These are phyloP conservation scores for Mormoops blainvillei DNA, from an alignment of 2,113 vertebrate genomes.

Conservation along the genomic window DNA sequence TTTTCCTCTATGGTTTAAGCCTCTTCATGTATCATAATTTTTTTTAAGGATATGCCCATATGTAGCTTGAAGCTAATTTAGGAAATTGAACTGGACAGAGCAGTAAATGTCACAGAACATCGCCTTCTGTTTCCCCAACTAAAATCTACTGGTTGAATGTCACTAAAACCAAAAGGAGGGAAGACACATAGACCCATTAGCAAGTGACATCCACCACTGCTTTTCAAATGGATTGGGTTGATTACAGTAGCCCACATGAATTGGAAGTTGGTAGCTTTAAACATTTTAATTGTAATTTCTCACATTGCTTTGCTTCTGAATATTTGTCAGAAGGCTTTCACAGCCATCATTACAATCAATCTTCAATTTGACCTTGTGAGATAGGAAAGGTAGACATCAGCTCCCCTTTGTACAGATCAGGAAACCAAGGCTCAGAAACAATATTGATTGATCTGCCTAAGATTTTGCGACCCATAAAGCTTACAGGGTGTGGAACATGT, in stretches of 20 bases:
- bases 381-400: neutral
- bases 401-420: neutral
- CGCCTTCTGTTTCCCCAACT: neutral
- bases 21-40: neutral
- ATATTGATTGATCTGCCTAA: neutral
- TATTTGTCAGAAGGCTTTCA: neutral
- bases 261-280: neutral
- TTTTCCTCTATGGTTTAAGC: neutral
- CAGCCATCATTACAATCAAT: neutral
- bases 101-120: neutral
- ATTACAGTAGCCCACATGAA: neutral
- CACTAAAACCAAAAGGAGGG: neutral
- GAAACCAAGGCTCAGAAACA: neutral
- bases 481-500: neutral
- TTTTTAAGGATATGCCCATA: neutral
- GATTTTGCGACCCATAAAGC: neutral
- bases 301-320: neutral
- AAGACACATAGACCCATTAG: neutral
- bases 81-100: conserved; percentile 20
- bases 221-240: neutral
- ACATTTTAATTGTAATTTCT: neutral
- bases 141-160: neutral
- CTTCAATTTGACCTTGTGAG: neutral
- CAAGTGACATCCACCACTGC: neutral
- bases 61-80: conserved; percentile 7